Base-by-base conservation (phyloP, 1,140 invertebrate genomes). In the Drosophila azteca region DNA sequence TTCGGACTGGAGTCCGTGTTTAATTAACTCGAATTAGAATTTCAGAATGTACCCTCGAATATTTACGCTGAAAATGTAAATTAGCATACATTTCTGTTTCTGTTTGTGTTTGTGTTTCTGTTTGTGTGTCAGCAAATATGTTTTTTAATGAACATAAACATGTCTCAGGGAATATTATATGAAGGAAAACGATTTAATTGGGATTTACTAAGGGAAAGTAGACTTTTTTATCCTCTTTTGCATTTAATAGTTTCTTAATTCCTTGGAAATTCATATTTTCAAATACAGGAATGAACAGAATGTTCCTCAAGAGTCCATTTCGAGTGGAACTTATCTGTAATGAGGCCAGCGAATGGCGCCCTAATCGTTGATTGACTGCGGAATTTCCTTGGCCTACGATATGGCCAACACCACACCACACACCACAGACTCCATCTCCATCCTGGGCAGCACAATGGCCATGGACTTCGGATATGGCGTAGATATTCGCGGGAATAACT, bases 1-100 rank as follows among this genome's bases (percentile, higher is more conserved):
- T 77, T 81, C 59, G 76, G 76, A 20, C 17, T 20, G 17, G 69
- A 26, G 39, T 31, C 64, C 48, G 54, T 62, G 81, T 82, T 68
- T 85, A 85, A 85, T 85, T 85, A 85, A 87, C 69, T 78, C 62
- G 82, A 87, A 85, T 85, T 87, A 87, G 82, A 87, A 85, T 81
- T 87, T 80, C 59, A 52, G 53, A 66, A 74, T 58, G 57, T 58
- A 54, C 58, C 43, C 75, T 53, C 17, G 20, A 35, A 29, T 49
- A 51, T 70, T 58, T 51, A 70, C 17, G 39, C 54, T 39, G 54
- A 71, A 71, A 71, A 71, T 71, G 48, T 71, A 71, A 61, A 71
- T 52, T 31, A 45, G 22, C 8, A 39, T 5, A 22, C 24, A 20
- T 4, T 17, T 13, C 22, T 31, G 22, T 31, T 31, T 20, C 17